Percentiles rank a stretch among this genome's conserved stretches.
Evolutionary conservation across 2,113 vertebrate genomes (phyloP).

Genomic region (Falco punctatus): DNA sequence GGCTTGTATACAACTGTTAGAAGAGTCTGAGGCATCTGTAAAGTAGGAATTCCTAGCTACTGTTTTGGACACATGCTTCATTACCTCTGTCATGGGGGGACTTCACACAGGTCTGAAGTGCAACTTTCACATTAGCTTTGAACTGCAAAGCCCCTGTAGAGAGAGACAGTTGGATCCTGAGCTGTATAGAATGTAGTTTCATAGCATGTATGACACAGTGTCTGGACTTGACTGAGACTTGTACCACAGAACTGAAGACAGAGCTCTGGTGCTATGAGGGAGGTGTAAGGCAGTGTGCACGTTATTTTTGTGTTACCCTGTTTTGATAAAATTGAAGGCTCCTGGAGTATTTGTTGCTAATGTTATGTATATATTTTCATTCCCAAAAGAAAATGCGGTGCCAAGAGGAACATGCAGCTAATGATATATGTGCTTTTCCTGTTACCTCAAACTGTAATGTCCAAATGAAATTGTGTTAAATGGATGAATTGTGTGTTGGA

Average conservation of each 20-base stretch:
- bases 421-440: background rate
- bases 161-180: background rate
- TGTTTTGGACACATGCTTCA: background rate
- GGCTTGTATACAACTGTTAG: rapidly evolving
- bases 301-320: background rate
- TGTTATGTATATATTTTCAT: background rate
- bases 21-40: background rate
- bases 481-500: background rate
- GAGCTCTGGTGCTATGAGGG: background rate
- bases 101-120: background rate
- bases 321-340: background rate
- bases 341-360: background rate
- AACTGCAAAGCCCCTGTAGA: background rate
- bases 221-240: background rate
- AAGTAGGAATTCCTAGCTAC: background rate
- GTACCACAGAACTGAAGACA: background rate
- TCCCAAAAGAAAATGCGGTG: background rate
- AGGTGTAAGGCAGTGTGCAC: rapidly evolving
- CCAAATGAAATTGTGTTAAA: background rate
- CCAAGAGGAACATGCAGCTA: background rate
- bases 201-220: background rate
- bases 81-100: background rate
- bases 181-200: background rate
- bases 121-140: background rate
- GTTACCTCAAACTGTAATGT: background rate